Percentiles rank a stretch among this genome's conserved stretches.
Conservation (phyloP, 2,797 vertebrate species). For the Meda fulgida region DNA sequence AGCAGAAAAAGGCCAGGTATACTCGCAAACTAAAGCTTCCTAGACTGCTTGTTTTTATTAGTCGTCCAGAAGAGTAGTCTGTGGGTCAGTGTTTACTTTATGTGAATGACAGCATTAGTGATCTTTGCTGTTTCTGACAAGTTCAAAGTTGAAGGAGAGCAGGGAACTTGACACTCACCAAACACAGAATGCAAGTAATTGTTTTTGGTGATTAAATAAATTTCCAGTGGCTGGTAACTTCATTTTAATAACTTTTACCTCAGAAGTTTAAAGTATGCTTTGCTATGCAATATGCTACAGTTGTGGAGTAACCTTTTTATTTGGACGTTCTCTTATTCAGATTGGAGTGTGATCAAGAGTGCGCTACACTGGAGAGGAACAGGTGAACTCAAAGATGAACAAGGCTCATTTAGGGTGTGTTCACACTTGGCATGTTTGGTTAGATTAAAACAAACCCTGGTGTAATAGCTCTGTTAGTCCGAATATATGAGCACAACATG, state of each 20-base stretch:
- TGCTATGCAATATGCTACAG: not conserved
- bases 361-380: slow-evolving; percentile 92
- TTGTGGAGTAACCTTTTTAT: not conserved
- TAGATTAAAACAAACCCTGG: no score
- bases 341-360: slow-evolving; percentile 94
- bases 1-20: slow-evolving; percentile 91
- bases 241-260: slow-evolving; percentile 3
- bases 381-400: slow-evolving; percentile 72
- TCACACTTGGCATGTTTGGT: no score
- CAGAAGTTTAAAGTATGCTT: not conserved
- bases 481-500: no score
- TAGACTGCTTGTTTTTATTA: slow-evolving; percentile 2
- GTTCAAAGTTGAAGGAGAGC: not conserved
- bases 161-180: not conserved
- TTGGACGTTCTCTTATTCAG: slow-evolving; percentile 64
- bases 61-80: not conserved
- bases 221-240: not conserved
- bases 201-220: not conserved
- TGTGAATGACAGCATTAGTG: not conserved
- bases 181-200: not conserved
- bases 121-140: not conserved
- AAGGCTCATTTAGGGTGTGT: not conserved
- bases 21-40: not conserved
- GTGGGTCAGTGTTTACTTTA: not conserved
- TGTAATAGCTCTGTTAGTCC: no score